Conservation (phyloP, 2,113 vertebrate genomes). For the Xerus inauris region DNA sequence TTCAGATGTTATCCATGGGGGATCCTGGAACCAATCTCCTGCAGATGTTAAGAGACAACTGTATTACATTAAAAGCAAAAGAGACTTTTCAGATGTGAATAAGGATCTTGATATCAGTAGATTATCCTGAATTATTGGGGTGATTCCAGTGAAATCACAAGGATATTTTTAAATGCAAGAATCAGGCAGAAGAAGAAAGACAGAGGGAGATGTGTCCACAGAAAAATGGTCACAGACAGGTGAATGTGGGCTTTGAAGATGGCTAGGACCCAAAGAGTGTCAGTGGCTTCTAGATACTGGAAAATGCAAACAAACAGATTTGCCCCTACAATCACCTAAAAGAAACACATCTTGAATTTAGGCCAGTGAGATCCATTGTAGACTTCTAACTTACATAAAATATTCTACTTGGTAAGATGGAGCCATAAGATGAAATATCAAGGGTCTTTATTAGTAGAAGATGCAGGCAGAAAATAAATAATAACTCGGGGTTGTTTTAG, state of each 20-base stretch:
- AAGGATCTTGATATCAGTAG: neutral
- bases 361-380: neutral
- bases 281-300: neutral
- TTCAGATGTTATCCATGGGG: neutral
- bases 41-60: neutral
- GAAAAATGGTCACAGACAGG: neutral
- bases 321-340: neutral
- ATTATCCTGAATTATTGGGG: neutral
- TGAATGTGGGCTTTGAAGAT: neutral
- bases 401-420: neutral
- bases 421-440: neutral
- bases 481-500: neutral
- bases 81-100: neutral
- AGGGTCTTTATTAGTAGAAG: neutral
- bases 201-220: neutral
- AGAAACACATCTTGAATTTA: neutral
- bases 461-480: neutral
- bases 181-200: neutral
- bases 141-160: neutral
- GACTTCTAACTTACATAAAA: neutral
- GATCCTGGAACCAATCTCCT: neutral
- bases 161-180: neutral
- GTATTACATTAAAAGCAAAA: neutral
- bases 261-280: neutral
- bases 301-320: neutral